Percentiles rank a stretch among this genome's conserved stretches.
These are phyloP conservation scores for Pocota personata DNA, from an alignment of 2,888 invertebrate species.

Conservation along the genomic window DNA sequence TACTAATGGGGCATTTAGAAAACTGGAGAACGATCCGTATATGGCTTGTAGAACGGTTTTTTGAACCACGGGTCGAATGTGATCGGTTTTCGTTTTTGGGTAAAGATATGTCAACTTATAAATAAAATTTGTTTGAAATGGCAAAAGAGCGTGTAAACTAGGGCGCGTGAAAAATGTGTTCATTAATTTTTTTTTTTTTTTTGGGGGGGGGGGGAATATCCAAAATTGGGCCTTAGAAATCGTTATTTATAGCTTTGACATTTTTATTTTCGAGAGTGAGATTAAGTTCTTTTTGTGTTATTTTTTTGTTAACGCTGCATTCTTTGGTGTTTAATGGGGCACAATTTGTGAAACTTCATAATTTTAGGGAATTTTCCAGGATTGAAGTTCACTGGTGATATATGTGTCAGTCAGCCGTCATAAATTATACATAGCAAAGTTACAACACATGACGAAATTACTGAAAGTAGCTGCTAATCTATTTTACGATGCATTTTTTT, in stretches of 20 bases:
- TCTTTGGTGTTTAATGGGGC: background rate
- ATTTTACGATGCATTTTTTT: no score
- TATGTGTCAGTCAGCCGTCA: background rate
- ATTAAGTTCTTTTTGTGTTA: background rate
- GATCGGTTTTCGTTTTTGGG: constrained; percentile 16
- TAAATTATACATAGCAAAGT: background rate
- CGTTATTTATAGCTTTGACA: constrained; percentile 8
- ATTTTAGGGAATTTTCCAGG: background rate
- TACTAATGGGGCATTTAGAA: constrained; percentile 55
- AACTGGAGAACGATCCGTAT: constrained; percentile 33
- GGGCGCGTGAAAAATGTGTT: constrained; percentile 35
- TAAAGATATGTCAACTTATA: constrained; percentile 44
- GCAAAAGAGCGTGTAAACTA: constrained; percentile 64
- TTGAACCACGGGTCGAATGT: constrained; percentile 13
- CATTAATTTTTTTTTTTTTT: background rate
- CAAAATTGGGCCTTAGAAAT: constrained; percentile 3
- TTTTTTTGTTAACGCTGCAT: background rate
- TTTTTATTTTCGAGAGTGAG: background rate
- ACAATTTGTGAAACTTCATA: background rate
- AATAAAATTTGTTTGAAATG: constrained; percentile 33
- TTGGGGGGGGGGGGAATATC: background rate
- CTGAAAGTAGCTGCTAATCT: no score
- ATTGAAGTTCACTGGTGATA: background rate
- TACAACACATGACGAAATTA: background rate
- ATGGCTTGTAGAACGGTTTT: constrained; percentile 27